phyloP scores from a whole-genome alignment of 2,888 invertebrate species.

The Willowsia nigromaculata region DNA sequence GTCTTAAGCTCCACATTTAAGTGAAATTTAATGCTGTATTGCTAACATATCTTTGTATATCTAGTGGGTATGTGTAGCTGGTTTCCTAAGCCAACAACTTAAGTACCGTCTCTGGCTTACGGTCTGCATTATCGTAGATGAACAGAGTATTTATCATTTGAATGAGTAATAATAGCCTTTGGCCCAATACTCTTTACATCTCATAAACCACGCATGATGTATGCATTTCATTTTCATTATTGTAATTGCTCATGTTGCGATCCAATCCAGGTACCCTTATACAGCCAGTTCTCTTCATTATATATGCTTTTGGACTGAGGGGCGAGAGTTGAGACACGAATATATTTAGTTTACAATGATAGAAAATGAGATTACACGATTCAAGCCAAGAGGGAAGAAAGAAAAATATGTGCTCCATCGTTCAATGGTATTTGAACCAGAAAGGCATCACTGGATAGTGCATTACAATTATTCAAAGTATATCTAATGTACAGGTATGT shows the following conservation, averaged over 20 bases:
- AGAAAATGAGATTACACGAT: background rate
- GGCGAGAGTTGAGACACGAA: constrained; percentile 17
- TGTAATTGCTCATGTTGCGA: background rate
- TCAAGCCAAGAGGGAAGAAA: constrained; percentile 30
- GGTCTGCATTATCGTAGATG: background rate
- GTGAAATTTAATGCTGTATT: constrained; percentile 7
- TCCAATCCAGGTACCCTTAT: constrained; percentile 22
- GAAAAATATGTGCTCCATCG: background rate
- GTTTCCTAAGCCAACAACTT: background rate
- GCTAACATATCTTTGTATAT: background rate
- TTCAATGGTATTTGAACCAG: background rate
- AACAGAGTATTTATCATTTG: background rate
- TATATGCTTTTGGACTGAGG: background rate
- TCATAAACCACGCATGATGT: constrained; percentile 25
- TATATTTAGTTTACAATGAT: background rate
- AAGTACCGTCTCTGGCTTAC: constrained; percentile 34
- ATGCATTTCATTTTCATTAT: background rate
- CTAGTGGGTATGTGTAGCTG: background rate
- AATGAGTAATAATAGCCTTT: background rate
- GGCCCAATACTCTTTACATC: background rate
- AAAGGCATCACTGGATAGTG: no score
- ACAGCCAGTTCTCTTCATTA: no score
- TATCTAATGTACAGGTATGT: no score
- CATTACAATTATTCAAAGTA: no score
- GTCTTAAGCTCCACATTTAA: no score